phyloP scores from a whole-genome alignment of 1,140 invertebrate genomes.

The Semibalanus balanoides region DNA sequence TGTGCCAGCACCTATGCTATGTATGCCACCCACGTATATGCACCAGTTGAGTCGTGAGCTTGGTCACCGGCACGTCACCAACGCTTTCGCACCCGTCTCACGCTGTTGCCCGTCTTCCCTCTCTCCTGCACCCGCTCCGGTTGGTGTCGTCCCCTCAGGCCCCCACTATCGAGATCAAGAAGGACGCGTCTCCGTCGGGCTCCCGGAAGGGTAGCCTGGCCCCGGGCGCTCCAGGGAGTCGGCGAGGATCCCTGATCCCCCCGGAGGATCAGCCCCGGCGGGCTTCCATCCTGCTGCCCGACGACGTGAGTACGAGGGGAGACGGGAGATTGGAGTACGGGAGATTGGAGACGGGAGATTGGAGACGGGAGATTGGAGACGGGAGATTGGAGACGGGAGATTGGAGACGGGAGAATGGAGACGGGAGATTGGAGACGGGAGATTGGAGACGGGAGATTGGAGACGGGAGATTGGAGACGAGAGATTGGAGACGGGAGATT shows the following conservation, averaged over 20 bases:
- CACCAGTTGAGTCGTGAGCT: too few relatives aligned
- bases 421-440: too few relatives aligned
- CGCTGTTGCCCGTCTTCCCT: not conserved
- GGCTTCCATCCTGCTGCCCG: slow-evolving; percentile 76
- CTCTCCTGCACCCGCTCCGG: not conserved
- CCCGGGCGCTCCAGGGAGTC: slow-evolving; percentile 51
- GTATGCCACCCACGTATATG: not conserved
- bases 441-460: too few relatives aligned
- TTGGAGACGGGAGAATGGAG: too few relatives aligned
- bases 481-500: too few relatives aligned
- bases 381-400: too few relatives aligned
- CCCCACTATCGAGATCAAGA: not conserved
- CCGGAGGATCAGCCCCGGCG: slow-evolving; percentile 66
- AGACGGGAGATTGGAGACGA: too few relatives aligned
- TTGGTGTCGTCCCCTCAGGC: too few relatives aligned
- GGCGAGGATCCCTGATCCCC: slow-evolving; percentile 68
- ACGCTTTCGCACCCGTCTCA: not conserved
- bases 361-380: too few relatives aligned
- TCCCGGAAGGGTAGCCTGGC: slow-evolving; percentile 51
- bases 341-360: too few relatives aligned
- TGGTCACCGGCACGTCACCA: too few relatives aligned
- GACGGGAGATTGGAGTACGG: not conserved
- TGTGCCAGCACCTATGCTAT: not conserved
- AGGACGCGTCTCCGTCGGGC: slow-evolving; percentile 9
- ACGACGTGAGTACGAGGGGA: slow-evolving; percentile 54